A percentile compares a stretch with the other conserved stretches of the same genome.
Conservation (phyloP, 2,113 vertebrate species). For the Bubo scandiacus region DNA sequence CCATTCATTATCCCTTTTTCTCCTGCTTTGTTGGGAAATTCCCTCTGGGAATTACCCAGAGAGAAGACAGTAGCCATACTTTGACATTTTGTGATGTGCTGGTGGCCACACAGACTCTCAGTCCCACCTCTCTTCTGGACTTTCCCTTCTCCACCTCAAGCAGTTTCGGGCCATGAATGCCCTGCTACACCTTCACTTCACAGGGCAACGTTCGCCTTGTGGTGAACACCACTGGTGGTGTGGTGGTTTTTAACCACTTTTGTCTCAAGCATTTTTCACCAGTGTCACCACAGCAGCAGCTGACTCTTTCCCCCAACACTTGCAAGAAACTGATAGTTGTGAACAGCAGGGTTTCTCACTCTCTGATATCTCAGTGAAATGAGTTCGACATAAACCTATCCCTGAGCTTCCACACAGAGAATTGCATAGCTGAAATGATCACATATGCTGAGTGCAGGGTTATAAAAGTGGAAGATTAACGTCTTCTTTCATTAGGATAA, state of each 20-base stretch:
- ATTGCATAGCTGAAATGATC: not conserved
- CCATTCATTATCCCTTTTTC: not conserved
- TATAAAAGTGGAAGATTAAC: not conserved
- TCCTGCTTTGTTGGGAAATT: not conserved
- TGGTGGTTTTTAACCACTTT: not conserved
- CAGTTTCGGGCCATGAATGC: not conserved
- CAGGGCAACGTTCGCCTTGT: no score
- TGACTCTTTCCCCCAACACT: not conserved
- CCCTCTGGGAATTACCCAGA: not conserved
- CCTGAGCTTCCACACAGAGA: not conserved
- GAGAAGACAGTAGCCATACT: not conserved
- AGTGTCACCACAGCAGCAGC: not conserved
- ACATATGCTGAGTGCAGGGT: not conserved
- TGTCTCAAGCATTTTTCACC: not conserved
- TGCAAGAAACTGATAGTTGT: not conserved
- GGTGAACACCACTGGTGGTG: not conserved
- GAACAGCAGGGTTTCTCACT: not conserved
- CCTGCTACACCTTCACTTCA: not conserved
- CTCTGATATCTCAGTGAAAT: not conserved
- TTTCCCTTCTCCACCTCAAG: not conserved
- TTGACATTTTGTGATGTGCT: not conserved
- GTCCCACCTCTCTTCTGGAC: not conserved
- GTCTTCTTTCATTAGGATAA: not conserved
- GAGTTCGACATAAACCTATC: not conserved
- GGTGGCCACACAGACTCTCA: fast-evolving